Evolutionary conservation across 2,113 vertebrate genomes (phyloP).

Genomic region (Phocoena phocoena): DNA sequence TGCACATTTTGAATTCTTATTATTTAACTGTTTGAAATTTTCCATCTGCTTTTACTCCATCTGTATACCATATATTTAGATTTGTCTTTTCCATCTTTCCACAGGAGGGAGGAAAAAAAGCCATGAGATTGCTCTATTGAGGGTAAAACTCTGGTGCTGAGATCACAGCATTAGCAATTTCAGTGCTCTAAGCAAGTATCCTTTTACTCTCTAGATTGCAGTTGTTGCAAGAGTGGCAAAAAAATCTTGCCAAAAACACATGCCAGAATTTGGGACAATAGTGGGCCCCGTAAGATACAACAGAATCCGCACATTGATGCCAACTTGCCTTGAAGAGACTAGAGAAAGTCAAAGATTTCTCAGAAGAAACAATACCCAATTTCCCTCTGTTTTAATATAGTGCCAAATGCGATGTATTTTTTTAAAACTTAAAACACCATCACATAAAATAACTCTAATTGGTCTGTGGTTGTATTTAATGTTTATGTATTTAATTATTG

Average conservation of each 20-base stretch:
- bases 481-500: background rate
- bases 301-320: background rate
- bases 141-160: background rate
- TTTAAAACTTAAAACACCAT: background rate
- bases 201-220: background rate
- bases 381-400: conserved; percentile 2
- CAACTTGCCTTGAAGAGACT: background rate
- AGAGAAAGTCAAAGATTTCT: background rate
- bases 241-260: background rate
- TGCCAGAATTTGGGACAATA: background rate
- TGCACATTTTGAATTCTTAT: background rate
- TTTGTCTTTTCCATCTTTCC: background rate
- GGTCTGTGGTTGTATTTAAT: background rate
- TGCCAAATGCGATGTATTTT: background rate
- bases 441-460: background rate
- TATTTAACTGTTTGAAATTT: background rate
- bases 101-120: background rate
- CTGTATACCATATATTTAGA: background rate
- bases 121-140: background rate
- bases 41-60: background rate
- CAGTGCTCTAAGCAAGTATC: background rate
- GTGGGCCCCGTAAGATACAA: background rate
- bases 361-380: background rate
- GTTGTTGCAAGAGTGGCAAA: background rate
- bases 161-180: background rate